Evolutionary conservation across 1,140 invertebrate genomes (phyloP), one percentile per base, ranked within the genome.

Genomic region (Lasioglossum albipes): DNA sequence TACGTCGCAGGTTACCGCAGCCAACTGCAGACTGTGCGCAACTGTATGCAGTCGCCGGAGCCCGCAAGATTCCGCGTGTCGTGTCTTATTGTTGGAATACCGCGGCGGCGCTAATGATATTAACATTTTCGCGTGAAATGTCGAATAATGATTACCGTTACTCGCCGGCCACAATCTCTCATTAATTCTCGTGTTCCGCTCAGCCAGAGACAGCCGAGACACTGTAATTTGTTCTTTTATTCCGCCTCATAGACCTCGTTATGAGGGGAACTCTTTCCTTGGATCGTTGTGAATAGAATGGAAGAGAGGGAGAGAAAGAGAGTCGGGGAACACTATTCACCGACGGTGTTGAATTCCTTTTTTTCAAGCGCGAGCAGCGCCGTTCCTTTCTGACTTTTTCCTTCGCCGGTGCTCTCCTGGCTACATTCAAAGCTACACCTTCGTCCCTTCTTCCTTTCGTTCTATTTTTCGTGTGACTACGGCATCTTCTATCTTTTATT

Each of bases 181-280:
- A 12, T 64, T 74, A 64, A 65, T 65, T 75, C 31, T 52, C 45
- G 20, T 18, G 61, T 41, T 75, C 72, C 20, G 31, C 45, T 12
- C 45, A 49, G 45, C 45, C 59, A 49, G 45, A 18, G 45, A 75
- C 73, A 54, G 45, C 27, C 61, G 73, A 52, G 45, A 16, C 27
- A 22, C 61, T 7, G 27, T 75, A 27, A n/a, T 59, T 59, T n/a
- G 64, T 64, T 74, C 18, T 12, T 75, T 41, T 54, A 54, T 54
- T 74, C 22, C 13, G 10, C 7, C 27, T 75, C 62, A 45, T 75
- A 64, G 59, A 75, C 65, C 49, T 65, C 62, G 64, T 66, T 75
- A 75, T 22, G 49, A n/a, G 5, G 31, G 10, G 64, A 66, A 54
- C 49, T 65, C 45, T 49, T 13, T 65, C 62, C 36, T 36, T 36